Base-by-base conservation (phyloP, 2,797 vertebrate genomes). In the Echiichthys vipera region DNA sequence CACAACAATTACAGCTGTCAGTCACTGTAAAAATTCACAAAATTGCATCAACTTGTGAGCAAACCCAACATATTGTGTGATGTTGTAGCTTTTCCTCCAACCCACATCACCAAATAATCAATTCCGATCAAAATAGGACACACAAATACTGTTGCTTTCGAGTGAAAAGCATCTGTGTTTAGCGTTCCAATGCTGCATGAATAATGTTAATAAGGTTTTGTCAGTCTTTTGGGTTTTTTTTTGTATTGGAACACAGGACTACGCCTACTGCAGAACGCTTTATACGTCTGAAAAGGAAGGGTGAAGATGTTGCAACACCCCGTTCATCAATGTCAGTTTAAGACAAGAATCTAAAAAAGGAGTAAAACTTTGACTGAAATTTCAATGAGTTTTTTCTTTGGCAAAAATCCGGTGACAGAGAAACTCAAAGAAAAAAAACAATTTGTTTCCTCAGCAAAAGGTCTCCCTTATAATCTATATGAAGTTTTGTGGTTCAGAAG, bases 311-410 rank as follows among this genome's bases (percentile, higher is more conserved):
- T 57, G 20, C 34, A 72, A 45, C 25, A 49, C 17, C 46, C 15
- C 37, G 72, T 79, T 77, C 42, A 56, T 77, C 42, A 80, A 37
- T 61, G 59, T 65, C 69, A 78, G 57, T 13, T 30, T 17, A 32
- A 14, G 4, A 36, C n/a, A 58, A 42, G 15, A 20, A 47, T 37
- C 8, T 64, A 11, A 67, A 58, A n/a, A 49, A 20, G 4, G 17
- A 66, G 18, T 39, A 32, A n/a, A 4, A 43, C 6, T 50, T 42
- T 20, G 5, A 18, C 2, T 59, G 7, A 58, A 47, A 54, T 49
- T 32, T 37, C 8, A 50, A 0, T 7, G n/a, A 49, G 11, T n/a
- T 61, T 3, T 42, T 67, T 47, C 11, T 47, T 37, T 9, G 11
- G 22, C 11, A 43, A 56, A 51, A 51, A 3, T 34, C 13, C 57